Percentiles rank a stretch among this genome's conserved stretches.
phyloP scores from a whole-genome alignment of 1,140 invertebrate genomes.

The Eupeodes corollae region DNA sequence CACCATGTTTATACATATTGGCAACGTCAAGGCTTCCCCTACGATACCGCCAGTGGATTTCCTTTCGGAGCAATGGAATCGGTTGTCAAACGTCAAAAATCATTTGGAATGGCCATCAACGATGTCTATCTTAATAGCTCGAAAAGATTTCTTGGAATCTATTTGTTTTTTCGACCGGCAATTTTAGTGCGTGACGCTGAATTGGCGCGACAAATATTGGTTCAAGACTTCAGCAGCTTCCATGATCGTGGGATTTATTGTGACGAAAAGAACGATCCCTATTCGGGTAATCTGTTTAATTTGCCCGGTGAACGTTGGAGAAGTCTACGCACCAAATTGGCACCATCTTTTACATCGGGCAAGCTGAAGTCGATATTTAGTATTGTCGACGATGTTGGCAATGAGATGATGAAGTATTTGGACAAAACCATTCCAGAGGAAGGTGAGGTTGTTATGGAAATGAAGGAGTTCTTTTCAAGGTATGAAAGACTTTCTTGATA shows the following conservation, averaged over 20 bases:
- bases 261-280: slow-evolving; percentile 27
- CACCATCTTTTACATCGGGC: slow-evolving; percentile 42
- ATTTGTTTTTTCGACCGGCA: slow-evolving; percentile 27
- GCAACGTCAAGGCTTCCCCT: slow-evolving; percentile 25
- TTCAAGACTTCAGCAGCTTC: slow-evolving; percentile 39
- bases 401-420: slow-evolving; percentile 17
- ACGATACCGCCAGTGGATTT: slow-evolving; percentile 7
- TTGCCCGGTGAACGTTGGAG: slow-evolving; percentile 38
- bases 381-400: slow-evolving; percentile 29
- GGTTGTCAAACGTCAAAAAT: slow-evolving; percentile 10
- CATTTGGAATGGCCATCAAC: slow-evolving; percentile 24
- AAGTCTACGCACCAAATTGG: slow-evolving; percentile 37
- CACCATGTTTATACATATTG: slow-evolving; percentile 19
- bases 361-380: slow-evolving; percentile 43
- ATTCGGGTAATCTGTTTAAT: slow-evolving; percentile 28
- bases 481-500: slow-evolving; percentile 3
- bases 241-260: slow-evolving; percentile 36
- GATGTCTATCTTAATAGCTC: slow-evolving; percentile 20
- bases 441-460: slow-evolving; percentile 8
- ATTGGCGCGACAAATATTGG: slow-evolving; percentile 35
- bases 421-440: slow-evolving; percentile 9
- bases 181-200: slow-evolving; percentile 40
- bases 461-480: slow-evolving; percentile 4
- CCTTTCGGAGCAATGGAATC: slow-evolving; percentile 24
- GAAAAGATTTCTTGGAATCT: slow-evolving; percentile 26